These are phyloP conservation scores for Sesia bembeciformis DNA, from an alignment of 2,888 invertebrate genomes.

Conservation along the genomic window DNA sequence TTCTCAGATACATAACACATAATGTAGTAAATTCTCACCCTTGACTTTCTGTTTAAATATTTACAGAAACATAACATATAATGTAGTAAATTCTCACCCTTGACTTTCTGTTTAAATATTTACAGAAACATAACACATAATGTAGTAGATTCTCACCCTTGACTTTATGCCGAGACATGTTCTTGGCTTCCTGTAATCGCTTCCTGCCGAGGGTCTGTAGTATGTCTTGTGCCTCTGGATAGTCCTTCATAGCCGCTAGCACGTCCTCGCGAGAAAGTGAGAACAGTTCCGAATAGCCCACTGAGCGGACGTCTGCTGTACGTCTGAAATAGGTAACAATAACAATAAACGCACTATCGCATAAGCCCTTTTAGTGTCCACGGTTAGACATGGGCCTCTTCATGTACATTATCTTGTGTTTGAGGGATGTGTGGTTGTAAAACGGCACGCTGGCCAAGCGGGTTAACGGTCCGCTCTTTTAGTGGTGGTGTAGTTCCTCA, in stretches of 20 bases:
- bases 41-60: no score
- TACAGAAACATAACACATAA: no score
- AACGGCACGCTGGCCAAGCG: no score
- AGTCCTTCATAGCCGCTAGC: constrained; percentile 95
- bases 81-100: constrained; percentile 20
- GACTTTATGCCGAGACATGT: constrained; percentile 55
- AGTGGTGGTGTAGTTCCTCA: no score
- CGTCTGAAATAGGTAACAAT: constrained; percentile 76
- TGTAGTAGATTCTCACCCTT: constrained; percentile 23
- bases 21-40: no score
- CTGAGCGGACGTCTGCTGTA: constrained; percentile 96
- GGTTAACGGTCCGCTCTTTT: no score
- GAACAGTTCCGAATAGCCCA: constrained; percentile 96
- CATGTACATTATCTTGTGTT: no score
- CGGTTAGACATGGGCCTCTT: no score
- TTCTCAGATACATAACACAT: no score
- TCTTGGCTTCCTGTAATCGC: constrained; percentile 87
- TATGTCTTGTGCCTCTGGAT: constrained; percentile 96
- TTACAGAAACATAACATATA: no score
- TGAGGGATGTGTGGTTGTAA: no score
- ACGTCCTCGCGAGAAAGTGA: constrained; percentile 96
- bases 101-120: constrained; percentile 16
- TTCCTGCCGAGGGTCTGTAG: constrained; percentile 91
- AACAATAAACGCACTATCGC: neutral
- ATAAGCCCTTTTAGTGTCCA: no score